Conservation (phyloP, 2,888 invertebrate species). For the Melanotus villosus region DNA sequence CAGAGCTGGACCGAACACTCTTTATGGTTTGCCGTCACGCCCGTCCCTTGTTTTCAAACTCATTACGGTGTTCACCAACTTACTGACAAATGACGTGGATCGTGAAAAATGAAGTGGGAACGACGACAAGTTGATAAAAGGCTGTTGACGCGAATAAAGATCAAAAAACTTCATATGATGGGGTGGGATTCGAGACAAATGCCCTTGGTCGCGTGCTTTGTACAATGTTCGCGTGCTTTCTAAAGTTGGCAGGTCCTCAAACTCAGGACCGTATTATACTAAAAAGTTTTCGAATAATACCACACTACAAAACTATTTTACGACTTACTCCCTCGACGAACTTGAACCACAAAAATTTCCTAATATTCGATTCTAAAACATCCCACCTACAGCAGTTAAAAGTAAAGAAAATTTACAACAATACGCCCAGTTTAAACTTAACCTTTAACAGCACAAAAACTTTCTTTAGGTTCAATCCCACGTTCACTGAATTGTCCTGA, state of each 20-base stretch:
- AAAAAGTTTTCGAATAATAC: too few species aligned
- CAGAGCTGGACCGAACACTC: slow-evolving; percentile 43
- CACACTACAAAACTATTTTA: too few species aligned
- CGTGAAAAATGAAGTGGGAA: slow-evolving; percentile 68
- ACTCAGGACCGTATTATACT: slow-evolving; percentile 20
- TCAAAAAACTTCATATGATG: slow-evolving; percentile 57
- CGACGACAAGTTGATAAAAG: slow-evolving; percentile 68
- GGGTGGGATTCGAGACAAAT: slow-evolving; percentile 48
- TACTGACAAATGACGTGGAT: slow-evolving; percentile 68
- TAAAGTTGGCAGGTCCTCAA: slow-evolving; percentile 26
- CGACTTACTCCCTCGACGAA: too few species aligned
- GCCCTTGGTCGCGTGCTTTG: slow-evolving; percentile 47
- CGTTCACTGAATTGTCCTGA: too few species aligned
- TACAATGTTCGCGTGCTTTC: slow-evolving; percentile 41
- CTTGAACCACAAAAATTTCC: too few species aligned
- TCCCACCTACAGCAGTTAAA: too few species aligned
- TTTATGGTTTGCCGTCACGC: slow-evolving; percentile 60
- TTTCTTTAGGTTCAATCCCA: too few species aligned
- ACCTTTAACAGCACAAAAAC: too few species aligned
- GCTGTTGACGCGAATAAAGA: slow-evolving; percentile 65
- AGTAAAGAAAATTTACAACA: too few species aligned
- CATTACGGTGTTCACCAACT: slow-evolving; percentile 68
- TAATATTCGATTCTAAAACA: too few species aligned
- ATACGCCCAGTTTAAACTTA: too few species aligned
- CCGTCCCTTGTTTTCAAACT: slow-evolving; percentile 68